Evolutionary conservation across 2,888 invertebrate genomes (phyloP), one percentile per base, ranked within the genome.

Genomic region (Erebia palarica): DNA sequence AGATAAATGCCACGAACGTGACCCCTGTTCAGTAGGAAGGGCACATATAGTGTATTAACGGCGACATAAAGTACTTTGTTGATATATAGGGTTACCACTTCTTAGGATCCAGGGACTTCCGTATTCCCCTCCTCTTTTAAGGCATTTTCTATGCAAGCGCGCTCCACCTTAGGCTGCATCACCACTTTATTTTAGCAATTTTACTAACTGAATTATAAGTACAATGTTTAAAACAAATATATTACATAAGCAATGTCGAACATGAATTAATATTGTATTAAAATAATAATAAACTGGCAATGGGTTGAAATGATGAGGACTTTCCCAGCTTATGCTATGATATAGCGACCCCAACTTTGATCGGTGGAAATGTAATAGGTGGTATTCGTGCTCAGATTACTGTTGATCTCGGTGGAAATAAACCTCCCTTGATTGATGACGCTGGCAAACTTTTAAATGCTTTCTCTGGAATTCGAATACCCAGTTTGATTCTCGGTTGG

Each of bases 311-410:
- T 36, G 36, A 36, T 36, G 7, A 36, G 36, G 36, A 36, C 36
- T 36, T 36, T 36, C 7, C 36, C 36, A 7, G 36, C 5, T 36
- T 36, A 36, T 7, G 36, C 36, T 36, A 36, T 36, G 36, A 7
- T 7, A 47, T 18, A 47, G 47, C 7, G 1, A 14, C 63, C 21
- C 63, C 18, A 21, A 21, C 16, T 42, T 55, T 55, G 65, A 65
- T 49, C 53, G 55, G 53, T 65, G 55, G 65, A 65, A 65, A 65
- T 65, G 16, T 65, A 65, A 65, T 65, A 65, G 65, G 53, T 16
- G 65, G 36, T 55, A 55, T 65, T 65, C 65, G 53, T 42, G 65
- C 51, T 63, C 65, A 13, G 42, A 65, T 55, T 65, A 65, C 65
- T 42, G 65, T 11, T 13, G 53, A 27, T 64, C 55, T 8, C 13